Conservation (phyloP, 2,113 vertebrate genomes). For the Podarcis cretensis region DNA sequence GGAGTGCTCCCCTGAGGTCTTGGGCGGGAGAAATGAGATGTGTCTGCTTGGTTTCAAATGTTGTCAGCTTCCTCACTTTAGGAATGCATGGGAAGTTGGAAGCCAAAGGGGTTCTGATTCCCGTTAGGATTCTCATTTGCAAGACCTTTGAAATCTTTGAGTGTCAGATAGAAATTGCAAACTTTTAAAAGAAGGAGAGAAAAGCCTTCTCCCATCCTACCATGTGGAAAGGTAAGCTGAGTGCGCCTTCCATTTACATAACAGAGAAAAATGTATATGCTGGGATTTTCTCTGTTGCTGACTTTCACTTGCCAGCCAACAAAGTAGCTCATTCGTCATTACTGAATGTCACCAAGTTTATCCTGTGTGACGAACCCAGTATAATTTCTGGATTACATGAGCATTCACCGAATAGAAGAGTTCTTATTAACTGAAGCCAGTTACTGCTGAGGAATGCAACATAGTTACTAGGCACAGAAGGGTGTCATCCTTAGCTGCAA, state of each 20-base stretch:
- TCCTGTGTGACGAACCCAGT: not conserved
- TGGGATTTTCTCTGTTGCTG: not conserved
- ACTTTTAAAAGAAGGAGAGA: too few relatives aligned
- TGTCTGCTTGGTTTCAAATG: not conserved
- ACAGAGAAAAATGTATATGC: not conserved
- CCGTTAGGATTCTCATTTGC: not conserved
- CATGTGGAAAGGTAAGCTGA: not conserved
- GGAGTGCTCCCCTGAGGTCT: not conserved
- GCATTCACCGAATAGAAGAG: constrained; percentile 2
- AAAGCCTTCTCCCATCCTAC: not conserved
- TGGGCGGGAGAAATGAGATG: not conserved
- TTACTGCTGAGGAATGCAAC: not conserved
- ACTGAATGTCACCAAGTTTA: not conserved
- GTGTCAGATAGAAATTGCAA: not conserved
- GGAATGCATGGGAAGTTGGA: not conserved
- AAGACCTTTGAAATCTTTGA: not conserved
- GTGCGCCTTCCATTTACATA: not conserved
- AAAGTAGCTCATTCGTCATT: not conserved
- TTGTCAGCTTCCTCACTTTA: not conserved
- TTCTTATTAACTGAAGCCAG: not conserved
- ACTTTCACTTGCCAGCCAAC: constrained; percentile 3
- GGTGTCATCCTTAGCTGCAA: not conserved
- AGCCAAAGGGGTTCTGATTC: not conserved
- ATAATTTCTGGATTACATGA: constrained; percentile 4
- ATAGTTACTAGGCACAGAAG: not conserved